Percentiles rank a stretch among this genome's conserved stretches.
phyloP scores from a whole-genome alignment of 1,140 invertebrate species.

The Drosophila bipectinata region DNA sequence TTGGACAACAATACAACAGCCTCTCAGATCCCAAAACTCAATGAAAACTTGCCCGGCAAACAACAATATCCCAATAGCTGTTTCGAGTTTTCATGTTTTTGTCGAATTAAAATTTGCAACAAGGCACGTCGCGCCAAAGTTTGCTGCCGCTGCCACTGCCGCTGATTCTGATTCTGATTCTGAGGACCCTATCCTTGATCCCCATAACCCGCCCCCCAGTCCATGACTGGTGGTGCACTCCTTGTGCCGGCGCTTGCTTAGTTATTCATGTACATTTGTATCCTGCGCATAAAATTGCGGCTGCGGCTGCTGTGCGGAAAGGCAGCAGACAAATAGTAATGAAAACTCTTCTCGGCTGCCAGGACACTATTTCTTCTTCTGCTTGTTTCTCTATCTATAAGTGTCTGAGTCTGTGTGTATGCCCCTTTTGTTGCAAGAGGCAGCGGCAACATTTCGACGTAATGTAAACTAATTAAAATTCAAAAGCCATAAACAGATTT shows the following conservation, averaged over 20 bases:
- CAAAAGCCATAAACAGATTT: conserved; percentile 84
- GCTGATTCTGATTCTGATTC: conserved; percentile 50
- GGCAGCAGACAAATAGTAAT: conserved; percentile 83
- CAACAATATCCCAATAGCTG: conserved; percentile 72
- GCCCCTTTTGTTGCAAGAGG: conserved; percentile 46
- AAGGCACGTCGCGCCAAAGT: conserved; percentile 79
- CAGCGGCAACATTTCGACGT: conserved; percentile 77
- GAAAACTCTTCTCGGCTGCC: conserved; percentile 69
- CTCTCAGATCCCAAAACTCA: conserved; percentile 12
- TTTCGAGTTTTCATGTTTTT: conserved; percentile 78
- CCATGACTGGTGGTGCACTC: conserved; percentile 16
- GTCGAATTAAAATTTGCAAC: conserved; percentile 81
- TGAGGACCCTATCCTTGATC: conserved; percentile 15
- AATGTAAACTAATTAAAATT: conserved; percentile 84
- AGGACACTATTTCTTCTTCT: conserved; percentile 71
- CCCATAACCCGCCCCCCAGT: neutral
- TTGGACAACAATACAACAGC: neutral
- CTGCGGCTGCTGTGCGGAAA: conserved; percentile 83
- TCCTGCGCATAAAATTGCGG: conserved; percentile 82
- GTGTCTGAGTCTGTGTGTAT: conserved; percentile 26
- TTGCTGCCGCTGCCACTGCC: conserved; percentile 41
- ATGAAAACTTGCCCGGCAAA: conserved; percentile 50
- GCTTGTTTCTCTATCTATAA: conserved; percentile 19
- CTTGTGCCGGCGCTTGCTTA: conserved; percentile 58
- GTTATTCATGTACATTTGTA: conserved; percentile 82